phyloP scores from a whole-genome alignment of 1,140 invertebrate species.

The Drosophila fuyamai region DNA sequence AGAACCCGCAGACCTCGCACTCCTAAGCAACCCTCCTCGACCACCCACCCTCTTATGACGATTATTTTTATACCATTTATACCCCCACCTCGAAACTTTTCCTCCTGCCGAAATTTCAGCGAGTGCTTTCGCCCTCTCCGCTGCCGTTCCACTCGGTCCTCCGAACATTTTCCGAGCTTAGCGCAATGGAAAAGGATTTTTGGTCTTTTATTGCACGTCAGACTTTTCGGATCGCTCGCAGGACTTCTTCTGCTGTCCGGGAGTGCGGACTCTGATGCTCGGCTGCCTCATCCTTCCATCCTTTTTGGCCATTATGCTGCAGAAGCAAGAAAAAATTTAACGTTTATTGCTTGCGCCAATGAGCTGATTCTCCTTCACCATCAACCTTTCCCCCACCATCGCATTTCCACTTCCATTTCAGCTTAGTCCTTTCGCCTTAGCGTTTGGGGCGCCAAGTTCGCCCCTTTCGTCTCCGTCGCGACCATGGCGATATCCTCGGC shows the following conservation, averaged over 20 bases:
- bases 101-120: constrained; percentile 59
- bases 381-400: constrained; percentile 6
- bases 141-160: constrained; percentile 12
- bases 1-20: background rate
- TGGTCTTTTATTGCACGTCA: constrained; percentile 83
- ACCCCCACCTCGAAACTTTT: constrained; percentile 41
- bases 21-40: constrained; percentile 26
- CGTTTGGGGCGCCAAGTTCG: constrained; percentile 74
- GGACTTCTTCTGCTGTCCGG: constrained; percentile 51
- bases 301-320: constrained; percentile 70
- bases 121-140: constrained; percentile 40
- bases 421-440: constrained; percentile 68
- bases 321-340: constrained; percentile 79
- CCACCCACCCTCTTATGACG: constrained; percentile 68
- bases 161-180: constrained; percentile 69
- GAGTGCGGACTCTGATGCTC: constrained; percentile 25
- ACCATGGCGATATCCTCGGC: constrained; percentile 52
- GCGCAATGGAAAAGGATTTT: constrained; percentile 82
- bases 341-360: constrained; percentile 83
- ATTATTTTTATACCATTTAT: constrained; percentile 71
- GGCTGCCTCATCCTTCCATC: constrained; percentile 14
- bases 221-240: constrained; percentile 69
- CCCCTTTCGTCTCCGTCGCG: constrained; percentile 43
- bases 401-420: constrained; percentile 32
- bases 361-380: constrained; percentile 63